Evolutionary conservation across 2,113 vertebrate species (phyloP), one percentile per base, ranked within the genome.

Genomic region (Phodopus roborovskii): DNA sequence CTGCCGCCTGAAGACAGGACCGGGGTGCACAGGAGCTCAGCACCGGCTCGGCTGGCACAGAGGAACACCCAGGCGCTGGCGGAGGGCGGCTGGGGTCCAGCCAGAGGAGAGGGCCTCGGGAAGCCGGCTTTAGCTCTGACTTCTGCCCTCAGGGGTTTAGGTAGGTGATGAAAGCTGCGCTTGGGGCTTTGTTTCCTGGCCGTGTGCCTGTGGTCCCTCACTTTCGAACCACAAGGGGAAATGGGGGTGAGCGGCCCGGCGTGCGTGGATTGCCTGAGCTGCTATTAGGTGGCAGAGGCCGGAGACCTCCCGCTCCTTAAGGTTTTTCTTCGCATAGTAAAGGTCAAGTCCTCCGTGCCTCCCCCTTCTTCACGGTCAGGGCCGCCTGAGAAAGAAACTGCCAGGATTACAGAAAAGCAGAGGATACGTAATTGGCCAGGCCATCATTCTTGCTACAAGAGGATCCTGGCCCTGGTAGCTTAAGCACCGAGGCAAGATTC

Each of bases 271-370:
- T 68, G 88, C 83, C 68, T 30, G 3, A 79, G 42, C 78, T 96
- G 90, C 96, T 75, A 78, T 88, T 97, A 97, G 97, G 96, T 97
- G 89, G 53, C 93, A 90, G 94, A 94, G 74, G 56, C 78, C 8
- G 60, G 42, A 85, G 64, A 88, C 91, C 92, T 97, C 97, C 78
- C 71, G 87, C 97, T 94, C 94, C 98, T 96, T 60, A 30, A 1
- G 74, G 42, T 96, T 98, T 12, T 22, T 71, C 97, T 97, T 96
- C 95, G 42, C 58, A 93, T 90, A 12, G 0, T 96, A 98, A 98
- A 99, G 98, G 98, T 99, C 98, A 99, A 98, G 98, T 98, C 98
- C 98, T 98, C 94, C 22, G 97, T 93, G 96, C 98, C 98, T 97
- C 92, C 88, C 97, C 98, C 96, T 98, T 98, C 97, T 97, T 97